phyloP scores from a whole-genome alignment of 2,113 vertebrate genomes.

The Paracanthobrama guichenoti region DNA sequence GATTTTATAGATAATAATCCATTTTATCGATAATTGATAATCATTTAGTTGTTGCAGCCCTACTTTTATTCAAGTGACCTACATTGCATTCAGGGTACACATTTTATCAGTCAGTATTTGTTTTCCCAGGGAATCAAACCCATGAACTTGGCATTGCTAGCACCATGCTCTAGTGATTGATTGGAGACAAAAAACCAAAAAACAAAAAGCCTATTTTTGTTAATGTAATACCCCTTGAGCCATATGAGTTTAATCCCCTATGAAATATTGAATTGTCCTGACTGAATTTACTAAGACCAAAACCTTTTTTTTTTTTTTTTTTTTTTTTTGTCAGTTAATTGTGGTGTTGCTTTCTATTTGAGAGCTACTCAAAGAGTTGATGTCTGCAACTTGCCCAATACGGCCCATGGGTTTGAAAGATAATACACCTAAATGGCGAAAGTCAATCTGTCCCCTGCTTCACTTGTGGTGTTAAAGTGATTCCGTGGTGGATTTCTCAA shows the following conservation, averaged over 20 bases:
- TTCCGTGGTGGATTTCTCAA: slow-evolving; percentile 33
- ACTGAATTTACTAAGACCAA: background rate
- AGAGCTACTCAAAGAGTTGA: slow-evolving; percentile 6
- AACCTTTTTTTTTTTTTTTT: background rate
- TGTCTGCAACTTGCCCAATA: slow-evolving; percentile 43
- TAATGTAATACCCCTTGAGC: background rate
- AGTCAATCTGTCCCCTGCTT: slow-evolving; percentile 42
- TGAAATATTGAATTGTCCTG: background rate
- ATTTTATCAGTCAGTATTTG: too few relatives aligned
- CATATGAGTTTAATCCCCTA: background rate
- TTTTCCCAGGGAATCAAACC: too few relatives aligned
- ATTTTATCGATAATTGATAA: too few relatives aligned
- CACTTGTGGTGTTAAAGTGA: slow-evolving; percentile 54
- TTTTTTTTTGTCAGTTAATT: slow-evolving; percentile 33
- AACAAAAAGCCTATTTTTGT: too few relatives aligned
- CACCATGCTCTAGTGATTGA: too few relatives aligned
- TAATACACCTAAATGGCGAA: slow-evolving; percentile 50
- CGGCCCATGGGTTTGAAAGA: slow-evolving; percentile 45
- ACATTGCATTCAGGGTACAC: too few relatives aligned
- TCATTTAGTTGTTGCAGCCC: too few relatives aligned
- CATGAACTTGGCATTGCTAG: too few relatives aligned
- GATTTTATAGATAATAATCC: too few relatives aligned
- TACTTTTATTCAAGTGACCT: too few relatives aligned
- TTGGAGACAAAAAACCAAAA: background rate
- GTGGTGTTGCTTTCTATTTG: slow-evolving; percentile 31